Percentiles rank a stretch among this genome's conserved stretches.
Evolutionary conservation across 2,888 invertebrate species (phyloP).

Genomic region (Euclidia mi): DNA sequence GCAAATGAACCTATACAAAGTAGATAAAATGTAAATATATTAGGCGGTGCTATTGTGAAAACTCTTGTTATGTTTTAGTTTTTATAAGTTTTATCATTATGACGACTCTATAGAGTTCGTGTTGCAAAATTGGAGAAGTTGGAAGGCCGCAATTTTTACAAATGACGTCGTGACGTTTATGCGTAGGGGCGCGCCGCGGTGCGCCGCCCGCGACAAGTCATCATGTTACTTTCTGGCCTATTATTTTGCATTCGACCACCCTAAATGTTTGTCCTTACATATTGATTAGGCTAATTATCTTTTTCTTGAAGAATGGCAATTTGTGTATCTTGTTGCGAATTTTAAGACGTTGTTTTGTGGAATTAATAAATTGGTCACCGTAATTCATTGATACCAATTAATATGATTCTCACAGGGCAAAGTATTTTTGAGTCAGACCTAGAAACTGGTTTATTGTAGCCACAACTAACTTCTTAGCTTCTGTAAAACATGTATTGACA

Average conservation of each 20-base stretch:
- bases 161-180: constrained; percentile 90
- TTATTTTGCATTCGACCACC: constrained; percentile 80
- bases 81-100: constrained; percentile 8
- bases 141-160: constrained; percentile 89
- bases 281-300: constrained; percentile 68
- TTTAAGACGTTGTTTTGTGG: constrained; percentile 1
- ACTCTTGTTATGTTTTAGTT: constrained; percentile 16
- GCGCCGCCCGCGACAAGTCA: constrained; percentile 75
- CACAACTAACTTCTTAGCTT: too few relatives aligned
- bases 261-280: constrained; percentile 75
- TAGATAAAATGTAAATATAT: constrained; percentile 18
- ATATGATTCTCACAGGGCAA: too few relatives aligned
- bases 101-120: constrained; percentile 63
- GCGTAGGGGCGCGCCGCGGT: constrained; percentile 80
- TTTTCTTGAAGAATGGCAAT: constrained; percentile 34
- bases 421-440: too few relatives aligned
- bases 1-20: constrained; percentile 16
- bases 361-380: too few relatives aligned
- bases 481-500: too few relatives aligned
- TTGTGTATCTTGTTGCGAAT: constrained; percentile 22
- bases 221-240: constrained; percentile 88
- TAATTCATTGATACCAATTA: too few relatives aligned
- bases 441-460: too few relatives aligned
- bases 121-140: constrained; percentile 86
- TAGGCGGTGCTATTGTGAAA: constrained; percentile 7